A percentile compares a stretch with the other conserved stretches of the same genome.
These are phyloP conservation scores for Umimayanthus chanpuru DNA, from an alignment of 92 coral and sea anemone genomes.

Conservation along the genomic window DNA sequence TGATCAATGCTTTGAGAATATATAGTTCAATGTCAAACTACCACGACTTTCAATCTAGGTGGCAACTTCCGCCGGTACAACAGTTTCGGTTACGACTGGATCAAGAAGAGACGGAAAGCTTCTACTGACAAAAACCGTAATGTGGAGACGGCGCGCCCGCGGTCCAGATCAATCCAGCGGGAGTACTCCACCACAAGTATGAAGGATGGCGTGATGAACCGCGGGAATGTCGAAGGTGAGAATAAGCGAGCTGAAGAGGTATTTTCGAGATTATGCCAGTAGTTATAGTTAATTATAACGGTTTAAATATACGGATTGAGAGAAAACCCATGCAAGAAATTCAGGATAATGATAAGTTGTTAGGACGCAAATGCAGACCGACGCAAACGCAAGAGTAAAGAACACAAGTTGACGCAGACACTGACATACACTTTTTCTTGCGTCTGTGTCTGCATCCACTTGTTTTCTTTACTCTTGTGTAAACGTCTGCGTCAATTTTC, in stretches of 20 bases:
- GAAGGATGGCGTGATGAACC: not conserved
- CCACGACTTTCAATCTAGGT: not conserved
- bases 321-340: too few species aligned
- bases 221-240: not conserved
- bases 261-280: not conserved
- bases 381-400: too few species aligned
- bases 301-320: too few species aligned
- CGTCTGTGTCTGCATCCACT: too few species aligned
- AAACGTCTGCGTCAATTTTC: too few species aligned
- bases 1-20: not conserved
- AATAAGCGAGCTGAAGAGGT: not conserved
- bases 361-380: too few species aligned
- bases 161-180: conserved; percentile 41
- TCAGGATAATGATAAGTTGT: too few species aligned
- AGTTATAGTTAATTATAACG: not conserved
- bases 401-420: too few species aligned
- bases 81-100: conserved; percentile 53
- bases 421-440: too few species aligned
- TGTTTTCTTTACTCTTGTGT: too few species aligned
- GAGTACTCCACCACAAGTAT: conserved; percentile 24
- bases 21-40: too few species aligned
- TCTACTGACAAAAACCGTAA: conserved; percentile 38
- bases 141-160: conserved; percentile 31
- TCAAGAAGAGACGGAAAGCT: conserved; percentile 32
- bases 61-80: conserved; percentile 58